Conservation (phyloP, 2,113 vertebrate genomes). For the Sinosuthora webbiana region DNA sequence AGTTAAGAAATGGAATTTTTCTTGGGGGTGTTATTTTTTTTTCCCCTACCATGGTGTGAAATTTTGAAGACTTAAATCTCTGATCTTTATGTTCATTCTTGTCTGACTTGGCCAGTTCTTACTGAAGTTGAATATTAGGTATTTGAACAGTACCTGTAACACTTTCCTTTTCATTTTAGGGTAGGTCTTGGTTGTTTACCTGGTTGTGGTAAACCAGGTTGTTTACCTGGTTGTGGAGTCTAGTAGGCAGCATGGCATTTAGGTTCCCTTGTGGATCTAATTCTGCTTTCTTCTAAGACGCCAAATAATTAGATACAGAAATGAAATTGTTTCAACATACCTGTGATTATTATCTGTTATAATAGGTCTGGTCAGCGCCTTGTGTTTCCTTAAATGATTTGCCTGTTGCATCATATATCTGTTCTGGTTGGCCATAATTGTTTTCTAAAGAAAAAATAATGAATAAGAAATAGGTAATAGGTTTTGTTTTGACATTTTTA, state of each 20-base stretch:
- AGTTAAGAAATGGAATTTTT: neutral
- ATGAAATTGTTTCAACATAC: neutral
- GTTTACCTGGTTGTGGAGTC: neutral
- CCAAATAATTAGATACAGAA: neutral
- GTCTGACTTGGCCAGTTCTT: neutral
- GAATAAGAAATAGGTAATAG: neutral
- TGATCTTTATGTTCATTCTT: neutral
- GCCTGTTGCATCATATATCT: neutral
- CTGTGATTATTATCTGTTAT: neutral
- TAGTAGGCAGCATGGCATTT: neutral
- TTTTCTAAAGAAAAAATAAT: neutral
- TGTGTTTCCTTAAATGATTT: neutral
- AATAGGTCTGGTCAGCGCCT: neutral
- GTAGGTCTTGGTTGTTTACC: neutral
- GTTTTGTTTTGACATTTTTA: neutral
- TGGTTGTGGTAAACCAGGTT: too few relatives aligned
- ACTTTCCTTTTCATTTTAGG: neutral
- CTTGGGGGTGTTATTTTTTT: neutral
- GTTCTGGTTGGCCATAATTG: neutral
- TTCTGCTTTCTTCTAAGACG: neutral
- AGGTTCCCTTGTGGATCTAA: neutral
- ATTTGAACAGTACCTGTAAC: neutral
- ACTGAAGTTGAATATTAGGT: neutral
- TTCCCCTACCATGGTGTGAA: neutral
- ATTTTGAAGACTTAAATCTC: neutral